Conservation (phyloP, 2,888 invertebrate genomes). For the Caradrina kadenii region DNA sequence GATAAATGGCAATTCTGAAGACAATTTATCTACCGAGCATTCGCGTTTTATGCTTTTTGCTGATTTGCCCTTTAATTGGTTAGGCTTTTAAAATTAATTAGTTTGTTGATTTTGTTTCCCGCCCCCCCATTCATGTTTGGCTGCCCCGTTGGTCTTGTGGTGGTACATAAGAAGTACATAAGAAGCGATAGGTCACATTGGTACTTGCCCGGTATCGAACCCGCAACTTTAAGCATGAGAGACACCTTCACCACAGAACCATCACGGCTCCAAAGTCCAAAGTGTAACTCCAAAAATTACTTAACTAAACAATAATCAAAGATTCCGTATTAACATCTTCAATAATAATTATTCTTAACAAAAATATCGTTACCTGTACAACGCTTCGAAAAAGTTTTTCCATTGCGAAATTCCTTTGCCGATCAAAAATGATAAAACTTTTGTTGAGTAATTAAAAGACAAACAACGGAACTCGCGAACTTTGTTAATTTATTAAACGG, state of each 20-base stretch:
- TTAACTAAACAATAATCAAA: conserved; percentile 13
- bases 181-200: too few relatives aligned
- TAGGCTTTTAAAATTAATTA: conserved; percentile 18
- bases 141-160: too few relatives aligned
- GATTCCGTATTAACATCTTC: conserved; percentile 13
- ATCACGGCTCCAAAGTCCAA: neutral
- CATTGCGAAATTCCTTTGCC: conserved; percentile 63
- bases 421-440: conserved; percentile 68
- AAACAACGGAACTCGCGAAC: conserved; percentile 63
- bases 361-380: conserved; percentile 43
- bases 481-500: conserved; percentile 61
- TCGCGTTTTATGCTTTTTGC: conserved; percentile 45
- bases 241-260: too few relatives aligned
- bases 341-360: conserved; percentile 30
- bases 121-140: too few relatives aligned
- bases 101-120: conserved; percentile 22
- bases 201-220: too few relatives aligned
- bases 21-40: conserved; percentile 68
- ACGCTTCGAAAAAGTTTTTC: conserved; percentile 65
- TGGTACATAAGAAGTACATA: too few relatives aligned
- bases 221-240: too few relatives aligned
- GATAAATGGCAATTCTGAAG: conserved; percentile 67
- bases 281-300: neutral
- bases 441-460: conserved; percentile 70
- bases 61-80: conserved; percentile 40